These are phyloP conservation scores for Lepus americanus DNA, from an alignment of 2,113 vertebrate genomes.

Conservation along the genomic window DNA sequence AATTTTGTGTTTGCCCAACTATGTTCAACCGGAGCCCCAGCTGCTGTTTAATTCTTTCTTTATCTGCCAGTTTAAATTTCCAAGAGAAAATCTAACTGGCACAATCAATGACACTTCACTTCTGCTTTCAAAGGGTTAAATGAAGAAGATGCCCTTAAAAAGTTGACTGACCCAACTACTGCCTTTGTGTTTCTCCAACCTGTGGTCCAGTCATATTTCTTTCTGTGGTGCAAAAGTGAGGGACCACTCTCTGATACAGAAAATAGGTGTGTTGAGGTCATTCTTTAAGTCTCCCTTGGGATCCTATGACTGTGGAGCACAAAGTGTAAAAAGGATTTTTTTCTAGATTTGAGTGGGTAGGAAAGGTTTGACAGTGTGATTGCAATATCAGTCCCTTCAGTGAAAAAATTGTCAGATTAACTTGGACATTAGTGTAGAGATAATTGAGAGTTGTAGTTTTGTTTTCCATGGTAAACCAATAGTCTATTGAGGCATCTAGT, in stretches of 20 bases:
- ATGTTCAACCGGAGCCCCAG: not conserved
- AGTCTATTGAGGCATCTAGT: not conserved
- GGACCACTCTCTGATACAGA: not conserved
- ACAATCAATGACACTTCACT: not conserved
- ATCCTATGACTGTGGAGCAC: not conserved
- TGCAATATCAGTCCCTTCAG: not conserved
- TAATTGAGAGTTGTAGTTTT: not conserved
- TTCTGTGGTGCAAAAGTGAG: not conserved
- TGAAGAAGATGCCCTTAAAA: too few relatives aligned
- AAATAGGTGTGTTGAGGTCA: not conserved
- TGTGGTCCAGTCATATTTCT: not conserved
- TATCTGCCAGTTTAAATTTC: not conserved
- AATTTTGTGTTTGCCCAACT: not conserved
- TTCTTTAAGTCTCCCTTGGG: not conserved
- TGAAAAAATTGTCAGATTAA: not conserved
- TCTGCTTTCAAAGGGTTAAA: not conserved
- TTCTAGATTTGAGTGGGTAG: not conserved
- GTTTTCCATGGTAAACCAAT: not conserved
- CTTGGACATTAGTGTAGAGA: not conserved
- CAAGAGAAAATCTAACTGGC: not conserved
- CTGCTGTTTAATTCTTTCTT: not conserved
- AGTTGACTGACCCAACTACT: not conserved
- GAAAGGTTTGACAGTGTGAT: not conserved
- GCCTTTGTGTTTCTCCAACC: not conserved
- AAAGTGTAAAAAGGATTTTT: not conserved